Evolutionary conservation across 92 coral and sea anemone species (phyloP).

Genomic region (Siderastrea siderea): DNA sequence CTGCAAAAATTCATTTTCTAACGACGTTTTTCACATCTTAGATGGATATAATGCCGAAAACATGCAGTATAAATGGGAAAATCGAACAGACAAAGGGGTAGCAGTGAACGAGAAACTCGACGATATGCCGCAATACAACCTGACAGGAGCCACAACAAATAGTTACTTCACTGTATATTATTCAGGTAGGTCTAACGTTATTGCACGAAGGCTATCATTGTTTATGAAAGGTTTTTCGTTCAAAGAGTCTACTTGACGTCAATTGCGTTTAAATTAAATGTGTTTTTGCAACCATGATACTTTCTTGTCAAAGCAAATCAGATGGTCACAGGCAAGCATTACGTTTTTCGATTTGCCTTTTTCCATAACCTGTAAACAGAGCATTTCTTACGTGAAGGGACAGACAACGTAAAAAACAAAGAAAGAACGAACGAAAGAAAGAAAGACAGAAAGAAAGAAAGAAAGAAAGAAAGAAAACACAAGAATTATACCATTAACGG

Average conservation of each 20-base stretch:
- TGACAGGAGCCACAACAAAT: constrained; percentile 68
- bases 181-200: constrained; percentile 69
- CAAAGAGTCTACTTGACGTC: too few relatives aligned
- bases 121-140: constrained; percentile 94
- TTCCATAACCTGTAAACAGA: too few relatives aligned
- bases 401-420: too few relatives aligned
- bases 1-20: neutral
- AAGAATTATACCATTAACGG: too few relatives aligned
- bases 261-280: too few relatives aligned
- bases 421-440: too few relatives aligned
- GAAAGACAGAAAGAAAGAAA: neutral
- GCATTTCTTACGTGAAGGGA: too few relatives aligned
- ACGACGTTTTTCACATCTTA: neutral
- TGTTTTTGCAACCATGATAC: too few relatives aligned
- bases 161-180: constrained; percentile 81
- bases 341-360: too few relatives aligned
- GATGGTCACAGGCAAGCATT: too few relatives aligned
- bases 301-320: too few relatives aligned
- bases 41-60: constrained; percentile 95
- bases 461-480: neutral
- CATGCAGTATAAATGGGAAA: constrained; percentile 90
- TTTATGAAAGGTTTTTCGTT: neutral
- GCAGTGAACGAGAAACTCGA: constrained; percentile 88
- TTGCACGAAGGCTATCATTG: neutral
- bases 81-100: constrained; percentile 90